A percentile compares a stretch with the other conserved stretches of the same genome.
Evolutionary conservation across 2,113 vertebrate species (phyloP).

Genomic region (Turnix velox): DNA sequence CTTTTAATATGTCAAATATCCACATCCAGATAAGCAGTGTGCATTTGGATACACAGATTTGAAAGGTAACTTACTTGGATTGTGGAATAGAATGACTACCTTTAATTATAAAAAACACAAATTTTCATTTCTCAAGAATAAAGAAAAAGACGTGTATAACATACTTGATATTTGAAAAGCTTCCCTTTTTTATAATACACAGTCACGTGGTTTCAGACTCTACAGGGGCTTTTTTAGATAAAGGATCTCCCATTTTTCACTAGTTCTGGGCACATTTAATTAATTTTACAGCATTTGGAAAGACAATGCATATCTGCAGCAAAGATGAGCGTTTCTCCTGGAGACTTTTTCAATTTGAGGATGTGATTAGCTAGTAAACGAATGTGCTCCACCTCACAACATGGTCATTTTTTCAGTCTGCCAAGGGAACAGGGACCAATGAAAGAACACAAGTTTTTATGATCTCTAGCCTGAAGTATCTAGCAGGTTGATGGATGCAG

Average conservation of each 20-base stretch:
- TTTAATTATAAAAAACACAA: background rate
- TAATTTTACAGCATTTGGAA: background rate
- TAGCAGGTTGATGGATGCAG: background rate
- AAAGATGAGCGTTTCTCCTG: background rate
- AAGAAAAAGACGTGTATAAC: background rate
- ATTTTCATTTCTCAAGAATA: background rate
- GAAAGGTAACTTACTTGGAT: background rate
- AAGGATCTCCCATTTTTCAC: background rate
- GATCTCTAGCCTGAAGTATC: background rate
- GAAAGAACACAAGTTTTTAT: background rate
- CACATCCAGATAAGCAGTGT: background rate
- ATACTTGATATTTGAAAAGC: background rate
- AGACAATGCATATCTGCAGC: background rate
- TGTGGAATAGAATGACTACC: background rate
- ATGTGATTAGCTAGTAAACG: background rate
- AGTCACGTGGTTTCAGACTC: background rate
- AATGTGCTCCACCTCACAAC: rapidly evolving
- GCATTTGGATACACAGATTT: background rate
- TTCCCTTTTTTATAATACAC: background rate
- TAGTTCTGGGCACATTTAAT: background rate
- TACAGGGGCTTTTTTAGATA: background rate
- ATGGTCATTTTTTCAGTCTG: background rate
- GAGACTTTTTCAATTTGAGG: background rate
- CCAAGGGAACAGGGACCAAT: background rate
- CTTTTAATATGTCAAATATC: background rate